Conservation (phyloP, 2,113 vertebrate genomes). For the Bucco capensis region DNA sequence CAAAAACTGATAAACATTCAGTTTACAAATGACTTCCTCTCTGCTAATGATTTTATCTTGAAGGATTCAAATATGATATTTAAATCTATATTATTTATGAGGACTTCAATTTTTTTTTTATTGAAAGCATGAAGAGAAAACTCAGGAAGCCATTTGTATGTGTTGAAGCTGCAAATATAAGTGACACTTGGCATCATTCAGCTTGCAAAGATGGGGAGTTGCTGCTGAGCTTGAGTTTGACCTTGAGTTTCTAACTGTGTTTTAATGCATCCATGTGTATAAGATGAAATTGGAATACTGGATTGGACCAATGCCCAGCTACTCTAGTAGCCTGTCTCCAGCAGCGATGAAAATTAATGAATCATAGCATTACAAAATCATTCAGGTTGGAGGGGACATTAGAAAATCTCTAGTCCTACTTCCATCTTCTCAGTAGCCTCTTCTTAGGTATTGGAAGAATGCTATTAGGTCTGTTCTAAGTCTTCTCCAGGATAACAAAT, state of each 20-base stretch:
- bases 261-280: background rate
- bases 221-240: background rate
- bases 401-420: background rate
- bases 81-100: background rate
- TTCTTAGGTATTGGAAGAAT: background rate
- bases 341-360: background rate
- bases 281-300: background rate
- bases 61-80: background rate
- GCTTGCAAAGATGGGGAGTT: background rate
- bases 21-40: background rate
- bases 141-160: background rate
- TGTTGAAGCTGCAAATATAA: background rate
- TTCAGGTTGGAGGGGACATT: background rate
- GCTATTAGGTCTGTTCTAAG: fast-evolving
- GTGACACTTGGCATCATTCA: background rate
- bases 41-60: background rate
- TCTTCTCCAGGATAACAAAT: background rate
- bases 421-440: background rate
- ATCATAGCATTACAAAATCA: background rate
- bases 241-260: background rate
- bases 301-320: background rate
- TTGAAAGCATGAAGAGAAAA: background rate
- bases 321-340: background rate
- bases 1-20: background rate
- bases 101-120: background rate